Evolutionary conservation across 1,140 invertebrate genomes (phyloP).

Genomic region (Aporrectodea caliginosa): DNA sequence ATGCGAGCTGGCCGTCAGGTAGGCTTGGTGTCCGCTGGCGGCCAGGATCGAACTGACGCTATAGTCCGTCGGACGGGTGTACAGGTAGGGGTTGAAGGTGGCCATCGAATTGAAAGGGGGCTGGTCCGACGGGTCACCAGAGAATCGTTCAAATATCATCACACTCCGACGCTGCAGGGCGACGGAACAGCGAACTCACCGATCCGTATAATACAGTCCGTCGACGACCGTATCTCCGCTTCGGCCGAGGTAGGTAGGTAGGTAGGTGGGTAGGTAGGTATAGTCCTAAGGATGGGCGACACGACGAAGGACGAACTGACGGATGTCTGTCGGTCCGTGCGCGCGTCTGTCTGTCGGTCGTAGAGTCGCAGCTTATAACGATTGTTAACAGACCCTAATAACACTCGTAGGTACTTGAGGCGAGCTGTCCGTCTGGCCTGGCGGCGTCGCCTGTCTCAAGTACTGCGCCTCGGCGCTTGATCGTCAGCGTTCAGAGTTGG

Average conservation of each 20-base stretch:
- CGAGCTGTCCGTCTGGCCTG: not conserved
- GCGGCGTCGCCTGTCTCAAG: not conserved
- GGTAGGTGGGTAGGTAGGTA: no score
- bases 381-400: not conserved
- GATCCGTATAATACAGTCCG: no score
- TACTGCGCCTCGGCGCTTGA: not conserved
- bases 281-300: no score
- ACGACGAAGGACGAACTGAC: no score
- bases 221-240: no score
- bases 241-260: no score
- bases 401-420: not conserved
- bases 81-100: slow-evolving; percentile 11
- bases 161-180: no score
- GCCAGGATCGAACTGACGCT: slow-evolving; percentile 26
- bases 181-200: no score
- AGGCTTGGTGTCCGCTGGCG: slow-evolving; percentile 5
- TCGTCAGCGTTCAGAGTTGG: not conserved
- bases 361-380: not conserved
- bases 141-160: no score
- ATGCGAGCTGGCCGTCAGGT: not conserved
- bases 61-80: slow-evolving; percentile 13
- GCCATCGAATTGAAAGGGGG: slow-evolving; percentile 5
- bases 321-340: no score
- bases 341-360: not conserved
- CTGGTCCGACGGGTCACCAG: no score